These are phyloP conservation scores for Coptodon bakossiorum DNA, from an alignment of 2,113 vertebrate species.

Conservation along the genomic window DNA sequence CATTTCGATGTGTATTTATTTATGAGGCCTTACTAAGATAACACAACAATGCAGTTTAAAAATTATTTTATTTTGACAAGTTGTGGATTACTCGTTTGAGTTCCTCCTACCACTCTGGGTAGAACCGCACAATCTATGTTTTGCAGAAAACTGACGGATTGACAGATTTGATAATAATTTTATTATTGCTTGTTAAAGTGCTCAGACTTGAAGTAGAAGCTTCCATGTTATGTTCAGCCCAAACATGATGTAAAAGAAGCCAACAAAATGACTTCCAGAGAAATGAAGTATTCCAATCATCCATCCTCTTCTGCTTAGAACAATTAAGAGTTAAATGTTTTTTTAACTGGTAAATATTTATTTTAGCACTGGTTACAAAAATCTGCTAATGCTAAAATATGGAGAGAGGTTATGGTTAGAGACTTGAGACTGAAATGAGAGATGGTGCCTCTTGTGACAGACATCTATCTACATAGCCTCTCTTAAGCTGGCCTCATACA, in stretches of 20 bases:
- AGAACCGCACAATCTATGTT: not conserved
- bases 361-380: not conserved
- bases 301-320: not conserved
- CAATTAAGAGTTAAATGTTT: not conserved
- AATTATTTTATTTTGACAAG: not conserved
- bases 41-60: not conserved
- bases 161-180: not conserved
- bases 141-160: not conserved
- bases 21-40: not conserved
- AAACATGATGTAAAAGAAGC: not conserved
- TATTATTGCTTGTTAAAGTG: not conserved
- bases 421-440: not conserved
- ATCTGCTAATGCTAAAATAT: not conserved
- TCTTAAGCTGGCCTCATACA: slow-evolving; percentile 7
- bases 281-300: not conserved
- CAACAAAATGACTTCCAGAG: not conserved
- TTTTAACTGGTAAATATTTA: not conserved
- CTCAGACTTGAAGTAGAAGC: not conserved
- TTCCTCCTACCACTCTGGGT: not conserved
- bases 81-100: not conserved
- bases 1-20: not conserved
- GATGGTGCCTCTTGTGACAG: not conserved
- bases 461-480: not conserved
- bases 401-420: not conserved
- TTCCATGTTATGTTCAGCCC: not conserved